Evolutionary conservation across 2,888 invertebrate species (phyloP).

Genomic region (Heliconius erato): DNA sequence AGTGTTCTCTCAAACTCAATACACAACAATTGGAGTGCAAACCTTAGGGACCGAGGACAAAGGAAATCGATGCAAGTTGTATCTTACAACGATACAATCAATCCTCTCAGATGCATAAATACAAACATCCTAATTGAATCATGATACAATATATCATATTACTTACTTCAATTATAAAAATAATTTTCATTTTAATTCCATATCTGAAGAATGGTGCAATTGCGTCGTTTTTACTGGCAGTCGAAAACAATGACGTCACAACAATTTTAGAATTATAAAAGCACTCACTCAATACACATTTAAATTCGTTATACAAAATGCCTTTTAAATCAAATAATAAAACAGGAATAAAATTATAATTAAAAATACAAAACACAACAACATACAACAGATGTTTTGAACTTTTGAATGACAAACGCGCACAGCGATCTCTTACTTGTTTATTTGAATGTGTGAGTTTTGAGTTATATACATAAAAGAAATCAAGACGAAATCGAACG

Average conservation of each 20-base stretch:
- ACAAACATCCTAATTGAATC: not conserved
- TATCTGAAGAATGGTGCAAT: constrained; percentile 83
- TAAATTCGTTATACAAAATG: constrained; percentile 48
- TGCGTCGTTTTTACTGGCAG: constrained; percentile 87
- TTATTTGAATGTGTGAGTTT: constrained; percentile 59
- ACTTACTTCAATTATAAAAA: constrained; percentile 76
- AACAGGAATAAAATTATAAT: constrained; percentile 64
- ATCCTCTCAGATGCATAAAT: constrained; percentile 41
- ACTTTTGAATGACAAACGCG: constrained; percentile 66
- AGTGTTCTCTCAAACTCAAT: constrained; percentile 27
- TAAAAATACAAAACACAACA: constrained; percentile 80
- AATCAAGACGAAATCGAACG: constrained; percentile 41
- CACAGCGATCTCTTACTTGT: constrained; percentile 48
- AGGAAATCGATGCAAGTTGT: constrained; percentile 79
- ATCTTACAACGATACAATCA: constrained; percentile 56
- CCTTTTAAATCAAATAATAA: constrained; percentile 53
- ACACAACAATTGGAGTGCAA: constrained; percentile 47
- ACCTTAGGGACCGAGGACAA: constrained; percentile 78
- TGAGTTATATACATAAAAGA: constrained; percentile 49
- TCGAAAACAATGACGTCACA: constrained; percentile 87
- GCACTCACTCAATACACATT: constrained; percentile 66
- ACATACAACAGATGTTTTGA: constrained; percentile 83
- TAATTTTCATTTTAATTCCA: constrained; percentile 83
- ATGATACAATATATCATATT: constrained; percentile 24
- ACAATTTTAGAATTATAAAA: constrained; percentile 72